Evolutionary conservation across 2,888 invertebrate genomes (phyloP).

Genomic region (Leptinotarsa tumamoca): DNA sequence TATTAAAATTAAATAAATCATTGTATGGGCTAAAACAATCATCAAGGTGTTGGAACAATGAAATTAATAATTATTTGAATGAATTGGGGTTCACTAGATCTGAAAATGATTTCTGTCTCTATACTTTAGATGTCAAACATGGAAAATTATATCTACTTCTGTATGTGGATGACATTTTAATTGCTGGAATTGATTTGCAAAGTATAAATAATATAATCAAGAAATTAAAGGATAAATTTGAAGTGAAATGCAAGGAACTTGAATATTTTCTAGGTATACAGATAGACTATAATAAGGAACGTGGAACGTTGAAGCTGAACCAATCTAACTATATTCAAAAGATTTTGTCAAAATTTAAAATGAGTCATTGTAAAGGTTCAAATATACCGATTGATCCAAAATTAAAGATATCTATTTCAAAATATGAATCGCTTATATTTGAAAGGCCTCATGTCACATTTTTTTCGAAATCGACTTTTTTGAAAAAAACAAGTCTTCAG

Average conservation of each 20-base stretch:
- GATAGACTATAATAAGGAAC: conserved; percentile 37
- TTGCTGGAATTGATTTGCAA: conserved; percentile 15
- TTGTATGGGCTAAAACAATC: conserved; percentile 27
- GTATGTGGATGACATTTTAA: conserved; percentile 16
- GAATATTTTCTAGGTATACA: conserved; percentile 40
- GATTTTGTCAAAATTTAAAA: background rate
- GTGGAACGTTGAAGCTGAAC: conserved; percentile 7
- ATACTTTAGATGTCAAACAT: background rate
- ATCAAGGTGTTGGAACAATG: conserved; percentile 13
- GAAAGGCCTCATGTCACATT: too few relatives aligned
- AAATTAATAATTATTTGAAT: conserved; percentile 17
- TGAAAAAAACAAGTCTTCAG: too few relatives aligned
- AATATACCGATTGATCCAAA: conserved; percentile 15
- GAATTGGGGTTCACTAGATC: background rate
- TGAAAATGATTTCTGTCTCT: background rate
- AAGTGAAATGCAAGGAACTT: background rate
- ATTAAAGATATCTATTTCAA: background rate
- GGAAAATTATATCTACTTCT: background rate
- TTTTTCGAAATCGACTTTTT: too few relatives aligned
- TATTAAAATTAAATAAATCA: background rate
- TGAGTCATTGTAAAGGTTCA: background rate
- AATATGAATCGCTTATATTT: too few relatives aligned
- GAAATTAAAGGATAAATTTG: conserved; percentile 1
- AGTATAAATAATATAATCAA: background rate
- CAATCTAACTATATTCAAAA: conserved; percentile 14